These are phyloP conservation scores for Zaprionus lineosus DNA, from an alignment of 2,888 invertebrate species.

Conservation along the genomic window DNA sequence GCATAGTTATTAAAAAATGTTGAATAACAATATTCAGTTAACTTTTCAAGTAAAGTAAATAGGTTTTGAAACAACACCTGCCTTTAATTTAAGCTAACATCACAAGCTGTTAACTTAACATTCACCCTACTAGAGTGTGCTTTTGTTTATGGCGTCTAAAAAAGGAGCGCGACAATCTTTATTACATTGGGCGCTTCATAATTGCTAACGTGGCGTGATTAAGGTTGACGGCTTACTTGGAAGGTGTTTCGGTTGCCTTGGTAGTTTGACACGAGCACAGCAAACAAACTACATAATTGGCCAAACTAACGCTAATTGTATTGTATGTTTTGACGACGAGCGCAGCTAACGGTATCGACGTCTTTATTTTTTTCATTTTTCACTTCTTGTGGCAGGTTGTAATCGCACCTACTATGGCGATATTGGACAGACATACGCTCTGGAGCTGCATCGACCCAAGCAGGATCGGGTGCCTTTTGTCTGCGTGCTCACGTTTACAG, in stretches of 20 bases:
- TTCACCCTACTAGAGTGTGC: constrained; percentile 6
- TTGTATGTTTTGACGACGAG: constrained; percentile 27
- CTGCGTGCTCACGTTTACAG: constrained; percentile 93
- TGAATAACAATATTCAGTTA: no score
- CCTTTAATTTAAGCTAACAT: no score
- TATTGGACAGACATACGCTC: constrained; percentile 92
- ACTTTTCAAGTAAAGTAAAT: no score
- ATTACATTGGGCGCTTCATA: constrained; percentile 19
- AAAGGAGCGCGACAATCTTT: constrained; percentile 37
- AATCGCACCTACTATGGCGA: constrained; percentile 96
- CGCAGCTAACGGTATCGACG: constrained; percentile 19
- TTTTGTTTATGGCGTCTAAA: constrained; percentile 20
- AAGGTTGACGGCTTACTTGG: constrained; percentile 18
- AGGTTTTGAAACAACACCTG: no score
- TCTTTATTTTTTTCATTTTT: not conserved
- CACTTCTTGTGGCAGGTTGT: constrained; percentile 84
- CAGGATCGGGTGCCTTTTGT: constrained; percentile 94
- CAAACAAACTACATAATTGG: constrained; percentile 58
- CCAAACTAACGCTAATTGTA: constrained; percentile 59
- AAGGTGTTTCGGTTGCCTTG: constrained; percentile 38
- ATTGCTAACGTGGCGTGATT: not conserved
- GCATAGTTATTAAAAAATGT: no score
- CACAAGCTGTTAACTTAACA: constrained; percentile 45
- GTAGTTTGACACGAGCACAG: constrained; percentile 21
- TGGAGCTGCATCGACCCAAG: constrained; percentile 92